These are phyloP conservation scores for Nothocercus nigrocapillus DNA, from an alignment of 2,113 vertebrate species.

Conservation along the genomic window DNA sequence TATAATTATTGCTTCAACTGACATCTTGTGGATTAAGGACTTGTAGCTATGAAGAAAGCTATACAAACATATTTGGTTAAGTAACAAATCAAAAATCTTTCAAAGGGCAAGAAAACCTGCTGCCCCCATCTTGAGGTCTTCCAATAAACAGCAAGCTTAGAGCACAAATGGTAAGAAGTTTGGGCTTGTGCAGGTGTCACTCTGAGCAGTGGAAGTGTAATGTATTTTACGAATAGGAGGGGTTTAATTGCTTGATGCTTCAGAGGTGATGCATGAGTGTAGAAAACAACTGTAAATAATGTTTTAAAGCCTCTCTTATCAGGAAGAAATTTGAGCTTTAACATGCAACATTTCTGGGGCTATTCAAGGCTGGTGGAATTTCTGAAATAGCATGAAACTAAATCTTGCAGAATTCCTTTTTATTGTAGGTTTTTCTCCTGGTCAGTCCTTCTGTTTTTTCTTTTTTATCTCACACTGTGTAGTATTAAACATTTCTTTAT, in stretches of 20 bases:
- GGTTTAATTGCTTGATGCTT: constrained; percentile 53
- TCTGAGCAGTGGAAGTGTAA: background rate
- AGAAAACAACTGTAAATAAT: constrained; percentile 42
- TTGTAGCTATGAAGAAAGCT: constrained; percentile 54
- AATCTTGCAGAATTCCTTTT: background rate
- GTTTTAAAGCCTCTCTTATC: constrained; percentile 11
- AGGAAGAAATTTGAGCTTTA: constrained; percentile 22
- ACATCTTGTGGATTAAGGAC: constrained; percentile 69
- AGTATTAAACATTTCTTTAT: background rate
- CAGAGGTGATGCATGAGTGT: background rate
- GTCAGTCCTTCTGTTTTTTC: background rate
- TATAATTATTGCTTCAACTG: constrained; percentile 72
- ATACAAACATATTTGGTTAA: constrained; percentile 67
- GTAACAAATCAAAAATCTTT: constrained; percentile 69
- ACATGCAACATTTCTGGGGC: background rate
- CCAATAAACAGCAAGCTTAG: constrained; percentile 54
- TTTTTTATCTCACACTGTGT: background rate
- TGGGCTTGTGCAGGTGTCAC: background rate
- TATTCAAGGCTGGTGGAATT: background rate
- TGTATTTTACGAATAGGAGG: background rate
- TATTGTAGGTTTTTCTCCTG: background rate
- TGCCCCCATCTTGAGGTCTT: constrained; percentile 33
- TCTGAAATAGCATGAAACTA: background rate
- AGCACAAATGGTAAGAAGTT: background rate
- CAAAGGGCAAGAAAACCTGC: constrained; percentile 25